Percentiles rank a stretch among this genome's conserved stretches.
These are phyloP conservation scores for Drosophila picticornis DNA, from an alignment of 2,888 invertebrate genomes.

Conservation along the genomic window DNA sequence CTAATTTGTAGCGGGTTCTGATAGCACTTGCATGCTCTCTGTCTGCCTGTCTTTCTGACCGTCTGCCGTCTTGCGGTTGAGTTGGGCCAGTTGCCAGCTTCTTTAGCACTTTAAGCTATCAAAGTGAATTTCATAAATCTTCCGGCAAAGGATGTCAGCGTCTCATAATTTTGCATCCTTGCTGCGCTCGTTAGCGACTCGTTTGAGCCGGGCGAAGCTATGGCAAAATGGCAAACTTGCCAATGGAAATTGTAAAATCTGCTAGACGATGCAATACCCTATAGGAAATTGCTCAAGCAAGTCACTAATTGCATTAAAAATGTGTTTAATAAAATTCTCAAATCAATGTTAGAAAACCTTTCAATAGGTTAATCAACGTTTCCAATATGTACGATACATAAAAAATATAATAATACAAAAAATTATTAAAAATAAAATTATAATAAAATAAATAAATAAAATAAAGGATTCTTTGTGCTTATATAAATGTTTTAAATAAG, in stretches of 20 bases:
- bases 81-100: conserved; percentile 8
- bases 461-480: no score
- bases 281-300: neutral
- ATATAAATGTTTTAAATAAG: no score
- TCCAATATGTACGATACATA: no score
- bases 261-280: conserved; percentile 24
- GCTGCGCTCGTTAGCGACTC: conserved; percentile 64
- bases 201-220: conserved; percentile 21
- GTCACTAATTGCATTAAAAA: neutral
- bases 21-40: conserved; percentile 36
- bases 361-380: neutral
- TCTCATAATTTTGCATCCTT: conserved; percentile 47
- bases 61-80: neutral
- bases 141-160: conserved; percentile 30
- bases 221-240: conserved; percentile 1
- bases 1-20: conserved; percentile 69
- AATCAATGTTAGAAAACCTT: neutral
- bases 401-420: no score
- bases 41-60: neutral
- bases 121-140: conserved; percentile 48
- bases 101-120: conserved; percentile 44
- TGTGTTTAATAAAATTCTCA: neutral
- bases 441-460: no score
- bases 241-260: neutral
- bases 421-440: no score